Base-by-base conservation (phyloP, 1,140 invertebrate species). In the Centruroides vittatus region DNA sequence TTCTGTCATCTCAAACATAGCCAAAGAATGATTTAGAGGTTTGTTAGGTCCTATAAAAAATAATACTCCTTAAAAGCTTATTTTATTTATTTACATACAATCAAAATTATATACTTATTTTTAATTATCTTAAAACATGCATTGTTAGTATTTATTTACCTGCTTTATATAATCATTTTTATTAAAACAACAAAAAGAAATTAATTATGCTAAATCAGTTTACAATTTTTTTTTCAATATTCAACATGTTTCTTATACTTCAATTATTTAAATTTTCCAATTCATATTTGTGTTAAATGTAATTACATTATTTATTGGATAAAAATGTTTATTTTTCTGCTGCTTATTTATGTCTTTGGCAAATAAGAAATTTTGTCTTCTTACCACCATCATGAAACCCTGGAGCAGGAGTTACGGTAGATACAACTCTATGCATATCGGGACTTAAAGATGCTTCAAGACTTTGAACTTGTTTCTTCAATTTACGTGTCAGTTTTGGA, bases 1-100 rank as follows among this genome's bases (percentile, higher is more conserved):
- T 57, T 88, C 86, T 3, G 78, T 81, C 3, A 80, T 72, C 66
- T 84, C 82, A 64, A 76, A 76, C 35, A 61, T 54, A n/a, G 60
- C 61, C 13, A 63, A 10, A 35, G n/a, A 59, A 35, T 53, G 59
- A 47, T 55, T 58, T 12, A 62, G 10, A 11, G 57, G 55, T 52
- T 58, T 8, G 5, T 46, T 47, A 58, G 51, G 57, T 56, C 60
- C 64, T 60, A 55, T 48, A 63, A 53, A 9, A 12, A 53, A 50
- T 23, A 23, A 23, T 23, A 23, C 2, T 23, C 23, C 23, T 23
- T 23, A 23, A 23, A 23, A 23, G 23, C 23, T 23, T 23, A 23
- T 23, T 23, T 23, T 2, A 23, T 2, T 23, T 23, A 23, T 23
- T 23, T 23, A 23, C 23, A 23, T 23, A 23, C 23, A 23, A 23